These are phyloP conservation scores for Drepana falcataria DNA, from an alignment of 2,888 invertebrate genomes.

Conservation along the genomic window DNA sequence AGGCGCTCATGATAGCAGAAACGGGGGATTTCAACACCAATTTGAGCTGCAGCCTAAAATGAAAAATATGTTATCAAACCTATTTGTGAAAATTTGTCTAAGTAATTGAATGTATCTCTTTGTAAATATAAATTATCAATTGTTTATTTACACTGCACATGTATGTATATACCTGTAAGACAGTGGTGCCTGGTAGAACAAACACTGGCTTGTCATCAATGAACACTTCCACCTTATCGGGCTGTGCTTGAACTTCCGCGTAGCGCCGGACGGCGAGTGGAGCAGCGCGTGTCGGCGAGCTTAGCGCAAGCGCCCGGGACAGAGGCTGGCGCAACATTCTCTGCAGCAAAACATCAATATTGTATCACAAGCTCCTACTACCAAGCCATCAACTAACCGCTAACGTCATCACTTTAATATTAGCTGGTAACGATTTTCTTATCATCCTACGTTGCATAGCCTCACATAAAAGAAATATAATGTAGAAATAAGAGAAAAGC, in stretches of 20 bases:
- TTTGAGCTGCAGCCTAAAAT: slow-evolving; percentile 92
- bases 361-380: slow-evolving; percentile 18
- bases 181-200: slow-evolving; percentile 97
- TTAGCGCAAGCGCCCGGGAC: slow-evolving; percentile 80
- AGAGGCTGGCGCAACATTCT: slow-evolving; percentile 89
- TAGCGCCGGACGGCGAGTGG: slow-evolving; percentile 66
- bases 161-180: slow-evolving; percentile 93
- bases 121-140: no score
- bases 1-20: slow-evolving; percentile 99
- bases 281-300: slow-evolving; percentile 57
- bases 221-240: slow-evolving; percentile 95
- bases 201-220: slow-evolving; percentile 97
- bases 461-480: slow-evolving; percentile 4
- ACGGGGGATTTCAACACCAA: slow-evolving; percentile 98
- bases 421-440: neutral
- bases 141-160: neutral
- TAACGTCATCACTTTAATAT: neutral
- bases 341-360: slow-evolving; percentile 43
- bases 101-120: no score
- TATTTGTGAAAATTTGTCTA: no score
- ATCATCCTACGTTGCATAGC: no score
- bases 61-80: slow-evolving; percentile 3
- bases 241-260: slow-evolving; percentile 74
- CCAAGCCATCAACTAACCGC: slow-evolving; percentile 8
- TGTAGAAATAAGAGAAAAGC: slow-evolving; percentile 32